phyloP scores from a whole-genome alignment of 2,797 vertebrate species.

The Simalia tracyae region DNA sequence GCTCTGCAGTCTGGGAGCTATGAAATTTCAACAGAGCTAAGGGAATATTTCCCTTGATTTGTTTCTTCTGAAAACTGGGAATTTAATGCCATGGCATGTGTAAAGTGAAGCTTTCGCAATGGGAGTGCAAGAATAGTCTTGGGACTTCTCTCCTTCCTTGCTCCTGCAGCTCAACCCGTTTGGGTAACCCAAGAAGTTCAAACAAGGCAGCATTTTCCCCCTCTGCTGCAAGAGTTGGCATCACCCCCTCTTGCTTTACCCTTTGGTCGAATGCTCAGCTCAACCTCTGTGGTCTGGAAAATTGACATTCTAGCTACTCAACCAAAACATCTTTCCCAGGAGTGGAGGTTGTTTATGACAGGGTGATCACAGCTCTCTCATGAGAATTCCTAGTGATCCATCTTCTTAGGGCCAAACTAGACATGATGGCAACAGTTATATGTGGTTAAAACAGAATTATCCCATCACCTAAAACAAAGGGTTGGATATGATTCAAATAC shows the following conservation, averaged over 20 bases:
- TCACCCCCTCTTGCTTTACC: constrained; percentile 1
- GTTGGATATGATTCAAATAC: neutral
- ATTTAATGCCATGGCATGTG: neutral
- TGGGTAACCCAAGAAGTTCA: constrained; percentile 2
- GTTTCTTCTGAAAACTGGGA: neutral
- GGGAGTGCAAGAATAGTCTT: neutral
- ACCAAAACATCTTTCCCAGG: constrained; percentile 34
- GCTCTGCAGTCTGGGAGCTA: neutral
- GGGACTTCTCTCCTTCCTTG: neutral
- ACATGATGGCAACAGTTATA: neutral
- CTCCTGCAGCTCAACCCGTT: neutral
- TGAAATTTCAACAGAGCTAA: neutral
- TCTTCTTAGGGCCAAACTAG: constrained; percentile 1
- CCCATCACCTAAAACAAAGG: neutral
- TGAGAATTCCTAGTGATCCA: neutral
- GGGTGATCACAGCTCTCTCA: neutral
- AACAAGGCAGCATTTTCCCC: constrained; percentile 11
- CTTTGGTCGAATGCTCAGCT: constrained; percentile 12
- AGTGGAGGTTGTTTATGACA: constrained; percentile 17
- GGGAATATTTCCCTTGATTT: neutral
- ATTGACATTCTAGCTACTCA: constrained; percentile 19
- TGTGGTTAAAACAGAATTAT: neutral
- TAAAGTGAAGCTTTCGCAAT: neutral
- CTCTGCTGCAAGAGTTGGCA: constrained; percentile 8
- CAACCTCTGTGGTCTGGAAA: constrained; percentile 28